Evolutionary conservation across 1,140 invertebrate genomes (phyloP).

Genomic region (Andrena cerasifolii): DNA sequence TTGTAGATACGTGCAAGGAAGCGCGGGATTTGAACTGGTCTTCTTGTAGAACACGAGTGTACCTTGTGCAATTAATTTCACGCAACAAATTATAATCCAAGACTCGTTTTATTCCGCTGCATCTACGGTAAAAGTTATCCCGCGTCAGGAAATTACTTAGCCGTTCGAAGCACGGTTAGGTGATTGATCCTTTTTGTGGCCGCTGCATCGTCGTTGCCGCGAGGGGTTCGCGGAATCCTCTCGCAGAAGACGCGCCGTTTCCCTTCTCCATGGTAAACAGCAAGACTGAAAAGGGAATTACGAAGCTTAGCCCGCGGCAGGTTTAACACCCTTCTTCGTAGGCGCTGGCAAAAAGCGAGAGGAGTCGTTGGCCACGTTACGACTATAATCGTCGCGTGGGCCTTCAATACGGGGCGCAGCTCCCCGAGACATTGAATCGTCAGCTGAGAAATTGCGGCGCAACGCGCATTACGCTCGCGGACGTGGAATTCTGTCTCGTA

Average conservation of each 20-base stretch:
- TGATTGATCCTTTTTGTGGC: slow-evolving; percentile 52
- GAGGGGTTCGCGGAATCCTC: slow-evolving; percentile 53
- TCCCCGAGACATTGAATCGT: slow-evolving; percentile 13
- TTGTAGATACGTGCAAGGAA: too few relatives aligned
- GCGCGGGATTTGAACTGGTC: too few relatives aligned
- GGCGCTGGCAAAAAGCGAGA: slow-evolving; percentile 21
- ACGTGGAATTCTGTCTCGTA: neutral
- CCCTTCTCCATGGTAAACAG: slow-evolving; percentile 16
- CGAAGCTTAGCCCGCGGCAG: slow-evolving; percentile 33
- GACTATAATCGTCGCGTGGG: neutral
- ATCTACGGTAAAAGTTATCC: slow-evolving; percentile 27
- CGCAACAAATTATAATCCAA: neutral
- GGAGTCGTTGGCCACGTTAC: slow-evolving; percentile 11
- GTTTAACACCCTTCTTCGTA: slow-evolving; percentile 31
- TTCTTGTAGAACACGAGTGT: too few relatives aligned
- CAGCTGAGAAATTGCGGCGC: slow-evolving; percentile 10
- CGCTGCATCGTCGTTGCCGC: slow-evolving; percentile 3
- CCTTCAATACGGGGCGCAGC: neutral
- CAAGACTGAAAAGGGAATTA: slow-evolving; percentile 42
- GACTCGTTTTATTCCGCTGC: neutral
- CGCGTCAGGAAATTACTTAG: slow-evolving; percentile 23
- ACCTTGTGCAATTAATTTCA: slow-evolving; percentile 43
- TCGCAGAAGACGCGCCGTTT: slow-evolving; percentile 35
- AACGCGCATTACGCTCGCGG: neutral
- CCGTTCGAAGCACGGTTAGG: slow-evolving; percentile 40